phyloP scores from a whole-genome alignment of 1,140 invertebrate species.

The Mycetomoellerius zeteki region DNA sequence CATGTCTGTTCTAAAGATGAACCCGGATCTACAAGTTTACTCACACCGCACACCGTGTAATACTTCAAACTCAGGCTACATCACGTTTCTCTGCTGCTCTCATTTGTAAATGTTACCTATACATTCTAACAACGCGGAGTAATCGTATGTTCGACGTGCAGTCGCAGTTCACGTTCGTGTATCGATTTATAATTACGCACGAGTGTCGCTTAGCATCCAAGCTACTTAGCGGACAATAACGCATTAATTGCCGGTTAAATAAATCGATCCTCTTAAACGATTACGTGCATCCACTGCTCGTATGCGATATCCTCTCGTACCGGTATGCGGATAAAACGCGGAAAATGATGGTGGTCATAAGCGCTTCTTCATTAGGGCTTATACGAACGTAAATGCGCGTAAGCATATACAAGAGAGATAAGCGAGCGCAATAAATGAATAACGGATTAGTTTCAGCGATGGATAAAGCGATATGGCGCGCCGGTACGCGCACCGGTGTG shows the following conservation, averaged over 20 bases:
- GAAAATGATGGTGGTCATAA: constrained; percentile 27
- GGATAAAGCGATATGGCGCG: constrained; percentile 54
- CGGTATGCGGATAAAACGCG: constrained; percentile 39
- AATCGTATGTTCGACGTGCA: constrained; percentile 20
- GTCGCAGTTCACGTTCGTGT: neutral
- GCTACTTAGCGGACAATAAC: constrained; percentile 52
- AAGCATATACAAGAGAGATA: constrained; percentile 49
- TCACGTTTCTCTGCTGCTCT: constrained; percentile 68
- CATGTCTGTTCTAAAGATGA: constrained; percentile 32
- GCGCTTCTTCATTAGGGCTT: constrained; percentile 49
- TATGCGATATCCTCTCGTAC: neutral
- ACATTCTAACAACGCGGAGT: neutral
- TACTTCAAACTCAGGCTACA: constrained; percentile 68
- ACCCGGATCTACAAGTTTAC: constrained; percentile 48
- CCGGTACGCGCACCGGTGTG: constrained; percentile 39
- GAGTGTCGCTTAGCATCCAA: neutral
- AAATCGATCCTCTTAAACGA: constrained; percentile 41
- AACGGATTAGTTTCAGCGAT: constrained; percentile 71
- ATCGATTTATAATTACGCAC: constrained; percentile 55
- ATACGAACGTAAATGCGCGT: constrained; percentile 8
- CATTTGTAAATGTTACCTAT: constrained; percentile 29
- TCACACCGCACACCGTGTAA: constrained; percentile 65
- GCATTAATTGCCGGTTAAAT: constrained; percentile 41
- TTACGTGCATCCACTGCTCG: neutral
- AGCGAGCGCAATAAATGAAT: constrained; percentile 67